Conservation (phyloP, 1,140 invertebrate genomes). For the Pectinophora gossypiella region DNA sequence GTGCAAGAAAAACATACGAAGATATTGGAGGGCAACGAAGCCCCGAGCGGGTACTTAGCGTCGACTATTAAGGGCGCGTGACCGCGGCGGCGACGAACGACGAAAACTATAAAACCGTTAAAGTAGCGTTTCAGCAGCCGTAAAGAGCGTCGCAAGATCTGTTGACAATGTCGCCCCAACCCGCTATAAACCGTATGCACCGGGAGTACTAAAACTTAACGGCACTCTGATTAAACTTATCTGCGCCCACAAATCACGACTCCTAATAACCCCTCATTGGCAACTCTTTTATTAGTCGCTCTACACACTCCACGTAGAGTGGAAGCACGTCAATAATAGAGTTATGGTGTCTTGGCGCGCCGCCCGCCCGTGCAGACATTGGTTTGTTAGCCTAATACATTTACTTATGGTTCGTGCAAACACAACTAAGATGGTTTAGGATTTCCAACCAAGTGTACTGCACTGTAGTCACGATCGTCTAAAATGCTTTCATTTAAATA, state of each 20-base stretch:
- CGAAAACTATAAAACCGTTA: slow-evolving; percentile 74
- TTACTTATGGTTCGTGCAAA: slow-evolving; percentile 15
- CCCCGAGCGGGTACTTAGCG: slow-evolving; percentile 70
- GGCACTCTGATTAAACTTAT: slow-evolving; percentile 74
- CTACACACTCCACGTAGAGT: background rate
- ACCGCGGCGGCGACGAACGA: slow-evolving; percentile 63
- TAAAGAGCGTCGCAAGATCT: slow-evolving; percentile 72
- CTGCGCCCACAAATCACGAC: slow-evolving; percentile 54
- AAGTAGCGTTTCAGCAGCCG: slow-evolving; percentile 72
- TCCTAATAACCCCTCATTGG: slow-evolving; percentile 41
- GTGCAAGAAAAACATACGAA: slow-evolving; percentile 54
- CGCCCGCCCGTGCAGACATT: slow-evolving; percentile 13
- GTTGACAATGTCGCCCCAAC: slow-evolving; percentile 69
- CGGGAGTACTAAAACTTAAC: slow-evolving; percentile 69
- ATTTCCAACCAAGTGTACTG: slow-evolving; percentile 3
- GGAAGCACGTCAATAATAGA: slow-evolving; percentile 10
- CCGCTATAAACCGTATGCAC: slow-evolving; percentile 71
- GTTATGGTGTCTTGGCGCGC: slow-evolving; percentile 24
- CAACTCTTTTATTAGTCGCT: slow-evolving; percentile 24
- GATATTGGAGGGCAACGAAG: slow-evolving; percentile 54
- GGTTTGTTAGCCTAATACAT: slow-evolving; percentile 32
- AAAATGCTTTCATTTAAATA: slow-evolving; percentile 18
- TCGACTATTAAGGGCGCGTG: slow-evolving; percentile 63
- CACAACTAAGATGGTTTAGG: slow-evolving; percentile 20
- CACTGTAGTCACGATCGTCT: slow-evolving; percentile 5